phyloP scores from a whole-genome alignment of 2,888 invertebrate genomes.

The Tipula confusa region DNA sequence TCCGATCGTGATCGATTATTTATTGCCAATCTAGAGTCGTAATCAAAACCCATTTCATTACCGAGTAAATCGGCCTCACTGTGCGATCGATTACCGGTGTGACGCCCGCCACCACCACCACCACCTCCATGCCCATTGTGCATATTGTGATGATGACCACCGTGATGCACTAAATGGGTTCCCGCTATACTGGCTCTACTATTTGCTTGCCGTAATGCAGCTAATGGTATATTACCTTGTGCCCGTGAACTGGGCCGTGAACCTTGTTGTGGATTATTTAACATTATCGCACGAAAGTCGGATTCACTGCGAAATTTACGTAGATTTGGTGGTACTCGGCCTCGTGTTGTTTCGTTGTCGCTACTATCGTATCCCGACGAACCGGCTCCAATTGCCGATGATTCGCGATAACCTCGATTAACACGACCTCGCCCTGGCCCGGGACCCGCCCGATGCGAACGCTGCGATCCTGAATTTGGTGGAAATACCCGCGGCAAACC shows the following conservation, averaged over 20 bases:
- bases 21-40: conserved; percentile 44
- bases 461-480: conserved; percentile 70
- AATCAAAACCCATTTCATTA: conserved; percentile 50
- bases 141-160: conserved; percentile 31
- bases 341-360: conserved; percentile 67
- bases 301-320: conserved; percentile 80
- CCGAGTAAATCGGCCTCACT: conserved; percentile 83
- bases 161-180: conserved; percentile 29
- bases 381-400: conserved; percentile 53
- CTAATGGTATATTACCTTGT: conserved; percentile 54
- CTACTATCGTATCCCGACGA: conserved; percentile 93
- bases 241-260: conserved; percentile 48
- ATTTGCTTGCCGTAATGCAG: conserved; percentile 67
- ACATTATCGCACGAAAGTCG: conserved; percentile 62
- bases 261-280: conserved; percentile 36
- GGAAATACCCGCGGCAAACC: conserved; percentile 89
- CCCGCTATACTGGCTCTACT: conserved; percentile 56
- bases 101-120: conserved; percentile 42
- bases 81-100: conserved; percentile 61
- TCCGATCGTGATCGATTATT: conserved; percentile 34
- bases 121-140: conserved; percentile 41
- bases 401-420: conserved; percentile 58
- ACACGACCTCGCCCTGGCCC: conserved; percentile 54
- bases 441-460: conserved; percentile 55
- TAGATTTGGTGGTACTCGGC: conserved; percentile 51